phyloP scores from a whole-genome alignment of 2,113 vertebrate species.

The Motacilla alba region DNA sequence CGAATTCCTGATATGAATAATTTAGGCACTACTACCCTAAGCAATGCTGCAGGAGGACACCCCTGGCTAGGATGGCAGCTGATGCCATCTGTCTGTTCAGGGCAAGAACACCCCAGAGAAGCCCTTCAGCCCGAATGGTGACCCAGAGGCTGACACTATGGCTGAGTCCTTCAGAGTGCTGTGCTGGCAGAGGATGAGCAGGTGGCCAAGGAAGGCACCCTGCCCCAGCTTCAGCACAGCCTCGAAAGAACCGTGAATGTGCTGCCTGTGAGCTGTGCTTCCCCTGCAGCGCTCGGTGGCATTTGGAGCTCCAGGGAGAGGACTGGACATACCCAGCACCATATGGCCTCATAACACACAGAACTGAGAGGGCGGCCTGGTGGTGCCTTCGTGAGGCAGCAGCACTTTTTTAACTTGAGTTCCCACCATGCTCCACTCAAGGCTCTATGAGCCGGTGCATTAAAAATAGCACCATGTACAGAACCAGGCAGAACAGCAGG shows the following conservation, averaged over 20 bases:
- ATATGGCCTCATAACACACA: not conserved
- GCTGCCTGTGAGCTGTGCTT: not conserved
- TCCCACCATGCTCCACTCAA: not conserved
- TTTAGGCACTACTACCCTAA: not conserved
- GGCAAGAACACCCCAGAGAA: not conserved
- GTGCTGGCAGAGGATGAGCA: not conserved
- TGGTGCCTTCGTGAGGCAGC: not conserved
- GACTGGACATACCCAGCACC: not conserved
- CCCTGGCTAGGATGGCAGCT: not conserved
- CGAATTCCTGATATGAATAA: not conserved
- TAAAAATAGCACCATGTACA: not conserved
- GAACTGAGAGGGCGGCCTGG: not conserved
- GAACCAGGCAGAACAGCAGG: not conserved
- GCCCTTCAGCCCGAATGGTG: not conserved
- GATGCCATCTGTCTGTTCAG: not conserved
- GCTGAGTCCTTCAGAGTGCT: not conserved
- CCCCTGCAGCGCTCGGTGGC: not conserved
- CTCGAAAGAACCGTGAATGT: fast-evolving
- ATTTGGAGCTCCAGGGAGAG: not conserved
- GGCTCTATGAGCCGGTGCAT: not conserved
- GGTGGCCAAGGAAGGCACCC: not conserved
- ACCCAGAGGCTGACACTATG: not conserved
- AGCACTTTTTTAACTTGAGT: not conserved
- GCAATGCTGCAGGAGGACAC: not conserved
- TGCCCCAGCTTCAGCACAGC: not conserved